Base-by-base conservation (phyloP, 1,140 invertebrate genomes). In the Sinella curviseta region DNA sequence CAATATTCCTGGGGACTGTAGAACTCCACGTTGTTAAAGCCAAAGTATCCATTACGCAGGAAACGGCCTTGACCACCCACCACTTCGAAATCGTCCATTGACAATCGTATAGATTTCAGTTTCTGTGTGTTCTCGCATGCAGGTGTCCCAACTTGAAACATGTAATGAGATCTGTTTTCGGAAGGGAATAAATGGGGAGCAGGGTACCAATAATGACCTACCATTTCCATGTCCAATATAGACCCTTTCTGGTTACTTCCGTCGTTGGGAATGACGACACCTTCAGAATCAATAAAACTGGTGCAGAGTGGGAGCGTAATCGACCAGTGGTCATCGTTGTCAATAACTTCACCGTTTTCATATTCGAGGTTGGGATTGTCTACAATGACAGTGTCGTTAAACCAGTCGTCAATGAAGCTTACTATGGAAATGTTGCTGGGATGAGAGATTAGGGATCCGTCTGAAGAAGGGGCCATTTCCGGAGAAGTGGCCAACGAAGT, bases 1-100 rank as follows among this genome's bases (percentile, higher is more conserved):
- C 78, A 80, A 73, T 80, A 80, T 34, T 80, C 78, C 4, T 65
- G 60, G 8, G 74, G 74, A 24, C 74, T 80, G 60, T 75, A 79
- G 24, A 75, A 79, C 17, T 79, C 73, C 1, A 74, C 67, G 26
- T 75, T 75, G 48, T 79, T 76, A 33, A 54, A 65, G 8, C 78
- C 78, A 28, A 79, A 79, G 73, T 79, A 79, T 24, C 73, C 73
- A 65, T 79, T 79, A 65, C 74, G 24, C 16, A 79, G 73, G 33
- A 79, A 79, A 17, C 74, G 73, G 31, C 65, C 65, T 70, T 70
- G 65, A 16, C n/a, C 24, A 4, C 26, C 65, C 2, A 70, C 65
- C 8, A 65, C 57, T 24, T 70, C 65, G n/a, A 70, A 70, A 8
- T 70, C 65, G 31, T 70, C 65, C 65, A 33, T 31, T 30, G 65